Base-by-base conservation (phyloP, 1,140 invertebrate genomes). In the Macrocentrus cingulum region DNA sequence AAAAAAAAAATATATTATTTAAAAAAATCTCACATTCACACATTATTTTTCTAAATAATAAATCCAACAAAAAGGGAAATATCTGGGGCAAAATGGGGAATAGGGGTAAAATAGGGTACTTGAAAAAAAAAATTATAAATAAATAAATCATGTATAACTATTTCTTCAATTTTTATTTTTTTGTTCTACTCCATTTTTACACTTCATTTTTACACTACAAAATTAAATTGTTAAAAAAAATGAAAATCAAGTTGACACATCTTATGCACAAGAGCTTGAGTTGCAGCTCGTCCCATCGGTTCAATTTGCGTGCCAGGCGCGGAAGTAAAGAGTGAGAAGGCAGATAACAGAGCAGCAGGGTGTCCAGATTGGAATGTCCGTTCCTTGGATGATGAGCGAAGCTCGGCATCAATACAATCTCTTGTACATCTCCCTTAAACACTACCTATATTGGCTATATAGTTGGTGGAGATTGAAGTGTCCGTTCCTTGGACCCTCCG, bases 281-380 rank as follows among this genome's bases (percentile, higher is more conserved):
- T 37, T 39, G 36, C n/a, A n/a, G n/a, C 45, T 48, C n/a, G 19
- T 6, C 29, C 16, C 2, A 23, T 52, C 37, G 16, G 34, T 52
- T 41, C 36, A 39, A 52, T 52, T 42, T 42, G n/a, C 13, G 11
- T 49, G n/a, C 16, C 44, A 23, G 13, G 22, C 39, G 39, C 56
- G 56, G 56, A 58, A 51, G 56, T 58, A 44, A 44, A 18, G 23
- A 41, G 51, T 9, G 48, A 45, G 41, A 42, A 11, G 20, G 51
- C 23, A 19, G 59, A 44, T 34, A 29, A 48, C 45, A 51, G 42
- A 44, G 60, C 56, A 65, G 55, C 20, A 62, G 66, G 66, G 66
- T 63, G 66, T 59, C 56, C 65, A 68, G 69, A 77, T 79, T 76
- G 73, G 67, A 73, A 72, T 77, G 77, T 77, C 77, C 77, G 76